phyloP scores from a whole-genome alignment of 2,797 vertebrate genomes.

The Geotrypetes seraphini region DNA sequence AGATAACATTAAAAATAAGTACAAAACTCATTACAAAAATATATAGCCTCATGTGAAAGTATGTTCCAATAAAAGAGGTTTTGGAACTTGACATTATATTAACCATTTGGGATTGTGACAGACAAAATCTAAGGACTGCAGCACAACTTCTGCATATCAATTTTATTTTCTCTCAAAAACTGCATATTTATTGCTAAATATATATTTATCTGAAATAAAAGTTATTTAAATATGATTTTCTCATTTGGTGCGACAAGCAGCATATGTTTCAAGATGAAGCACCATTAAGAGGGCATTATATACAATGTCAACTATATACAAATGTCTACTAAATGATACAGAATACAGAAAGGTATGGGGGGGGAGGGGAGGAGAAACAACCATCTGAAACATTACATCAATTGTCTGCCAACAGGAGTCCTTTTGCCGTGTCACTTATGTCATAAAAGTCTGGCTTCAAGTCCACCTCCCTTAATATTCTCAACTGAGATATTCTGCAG shows the following conservation, averaged over 20 bases:
- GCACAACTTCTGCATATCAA: constrained; percentile 50
- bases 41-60: constrained; percentile 89
- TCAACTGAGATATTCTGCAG: too few relatives aligned
- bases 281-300: constrained; percentile 31
- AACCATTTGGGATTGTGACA: constrained; percentile 55
- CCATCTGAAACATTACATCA: constrained; percentile 56
- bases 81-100: constrained; percentile 64
- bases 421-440: constrained; percentile 37
- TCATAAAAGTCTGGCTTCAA: constrained; percentile 39
- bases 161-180: constrained; percentile 47
- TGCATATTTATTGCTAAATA: constrained; percentile 25
- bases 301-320: constrained; percentile 47
- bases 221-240: constrained; percentile 48
- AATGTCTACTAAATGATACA: constrained; percentile 57
- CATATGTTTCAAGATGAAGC: constrained; percentile 55
- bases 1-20: constrained; percentile 75
- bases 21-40: constrained; percentile 91
- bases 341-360: constrained; percentile 56
- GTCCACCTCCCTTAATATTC: constrained; percentile 10
- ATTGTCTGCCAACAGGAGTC: constrained; percentile 43
- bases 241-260: constrained; percentile 67
- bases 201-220: constrained; percentile 60
- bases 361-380: constrained; percentile 60
- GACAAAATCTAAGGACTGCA: constrained; percentile 54
- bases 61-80: constrained; percentile 73